A percentile compares a stretch with the other conserved stretches of the same genome.
These are phyloP conservation scores for Hypotaenidia philippensis DNA, from an alignment of 2,797 vertebrate species.

Conservation along the genomic window DNA sequence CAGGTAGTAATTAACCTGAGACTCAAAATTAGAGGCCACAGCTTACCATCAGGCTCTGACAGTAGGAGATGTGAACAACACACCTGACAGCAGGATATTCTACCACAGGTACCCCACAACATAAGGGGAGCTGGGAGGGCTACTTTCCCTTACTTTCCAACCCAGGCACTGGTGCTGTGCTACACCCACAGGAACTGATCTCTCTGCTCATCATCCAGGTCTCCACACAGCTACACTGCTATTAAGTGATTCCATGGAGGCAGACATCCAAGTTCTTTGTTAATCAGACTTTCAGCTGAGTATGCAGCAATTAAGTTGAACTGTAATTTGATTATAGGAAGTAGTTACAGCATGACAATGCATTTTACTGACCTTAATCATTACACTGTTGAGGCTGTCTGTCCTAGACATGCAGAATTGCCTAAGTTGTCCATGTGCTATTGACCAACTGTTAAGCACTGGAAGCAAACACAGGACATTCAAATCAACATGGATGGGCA, in stretches of 20 bases:
- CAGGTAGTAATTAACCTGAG: background rate
- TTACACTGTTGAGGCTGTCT: background rate
- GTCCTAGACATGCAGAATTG: background rate
- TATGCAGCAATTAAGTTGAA: background rate
- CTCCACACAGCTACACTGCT: background rate
- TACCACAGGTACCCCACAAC: background rate
- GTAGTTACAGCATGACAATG: background rate
- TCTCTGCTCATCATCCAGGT: background rate
- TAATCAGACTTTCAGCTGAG: background rate
- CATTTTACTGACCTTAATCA: background rate
- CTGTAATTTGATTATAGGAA: background rate
- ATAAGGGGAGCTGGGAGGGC: background rate
- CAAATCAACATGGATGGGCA: background rate
- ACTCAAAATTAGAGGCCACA: background rate
- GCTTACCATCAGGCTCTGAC: background rate
- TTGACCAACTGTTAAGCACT: background rate
- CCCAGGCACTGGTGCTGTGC: too few relatives aligned
- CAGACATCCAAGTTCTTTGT: background rate
- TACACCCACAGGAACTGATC: background rate
- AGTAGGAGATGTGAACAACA: background rate
- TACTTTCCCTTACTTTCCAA: background rate
- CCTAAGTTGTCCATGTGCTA: background rate
- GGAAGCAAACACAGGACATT: background rate
- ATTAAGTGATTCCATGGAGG: background rate
- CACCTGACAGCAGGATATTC: background rate